Evolutionary conservation across 2,888 invertebrate genomes (phyloP).

Genomic region (Lobophora halterata): DNA sequence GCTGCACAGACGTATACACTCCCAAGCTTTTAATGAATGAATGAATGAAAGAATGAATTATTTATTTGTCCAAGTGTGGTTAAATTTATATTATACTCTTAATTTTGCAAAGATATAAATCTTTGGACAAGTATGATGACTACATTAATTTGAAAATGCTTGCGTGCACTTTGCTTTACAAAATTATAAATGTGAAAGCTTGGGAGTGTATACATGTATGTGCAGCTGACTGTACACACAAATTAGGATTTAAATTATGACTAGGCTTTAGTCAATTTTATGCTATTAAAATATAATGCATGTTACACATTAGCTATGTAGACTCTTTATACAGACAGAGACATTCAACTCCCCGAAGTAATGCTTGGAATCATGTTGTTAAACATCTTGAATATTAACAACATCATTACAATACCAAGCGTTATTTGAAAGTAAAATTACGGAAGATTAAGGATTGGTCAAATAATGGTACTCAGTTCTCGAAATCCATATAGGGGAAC

Average conservation of each 20-base stretch:
- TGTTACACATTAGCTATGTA: constrained; percentile 16
- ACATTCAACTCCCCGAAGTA: constrained; percentile 14
- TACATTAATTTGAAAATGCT: too few species aligned
- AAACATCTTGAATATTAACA: constrained; percentile 17
- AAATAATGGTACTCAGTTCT: constrained; percentile 21
- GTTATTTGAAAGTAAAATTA: constrained; percentile 10
- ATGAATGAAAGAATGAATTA: too few species aligned
- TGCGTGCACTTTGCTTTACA: too few species aligned
- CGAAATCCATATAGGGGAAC: constrained; percentile 16
- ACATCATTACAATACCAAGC: constrained; percentile 15
- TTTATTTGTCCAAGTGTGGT: too few species aligned
- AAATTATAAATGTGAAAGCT: too few species aligned
- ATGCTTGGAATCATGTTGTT: constrained; percentile 16
- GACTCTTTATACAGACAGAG: constrained; percentile 15
- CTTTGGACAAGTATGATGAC: too few species aligned
- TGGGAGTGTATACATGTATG: too few species aligned
- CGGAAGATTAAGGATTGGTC: constrained; percentile 33
- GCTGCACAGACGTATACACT: too few species aligned
- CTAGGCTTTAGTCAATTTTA: constrained; percentile 29
- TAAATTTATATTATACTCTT: too few species aligned
- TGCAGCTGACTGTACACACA: too few species aligned
- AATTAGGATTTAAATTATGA: constrained; percentile 25
- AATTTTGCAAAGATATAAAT: too few species aligned
- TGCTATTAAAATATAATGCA: constrained; percentile 16
- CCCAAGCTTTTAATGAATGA: too few species aligned